Conservation (phyloP, 2,113 vertebrate species). For the Isurus oxyrinchus region DNA sequence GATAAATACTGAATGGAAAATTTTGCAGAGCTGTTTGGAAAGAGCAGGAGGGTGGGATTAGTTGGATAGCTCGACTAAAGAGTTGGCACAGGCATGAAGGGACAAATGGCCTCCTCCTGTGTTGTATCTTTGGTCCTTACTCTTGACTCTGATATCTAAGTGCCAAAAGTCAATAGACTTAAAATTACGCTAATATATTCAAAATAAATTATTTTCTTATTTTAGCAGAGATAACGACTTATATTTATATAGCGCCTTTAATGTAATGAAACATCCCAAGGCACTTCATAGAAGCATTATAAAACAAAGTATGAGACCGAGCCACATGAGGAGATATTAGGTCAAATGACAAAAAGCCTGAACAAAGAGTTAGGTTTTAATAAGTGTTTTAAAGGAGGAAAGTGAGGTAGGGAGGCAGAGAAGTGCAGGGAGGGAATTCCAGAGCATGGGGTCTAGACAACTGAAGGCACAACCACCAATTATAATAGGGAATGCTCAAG, state of each 20-base stretch:
- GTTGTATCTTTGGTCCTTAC: not conserved
- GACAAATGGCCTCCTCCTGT: not conserved
- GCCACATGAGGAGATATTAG: too few relatives aligned
- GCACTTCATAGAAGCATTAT: too few relatives aligned
- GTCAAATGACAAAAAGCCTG: too few relatives aligned
- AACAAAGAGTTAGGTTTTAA: too few relatives aligned
- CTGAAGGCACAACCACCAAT: too few relatives aligned
- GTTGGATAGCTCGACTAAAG: not conserved
- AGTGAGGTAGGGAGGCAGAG: too few relatives aligned
- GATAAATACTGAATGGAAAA: not conserved
- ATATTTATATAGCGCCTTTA: not conserved
- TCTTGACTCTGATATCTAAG: not conserved
- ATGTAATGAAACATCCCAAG: not conserved
- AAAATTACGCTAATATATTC: not conserved
- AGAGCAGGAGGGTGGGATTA: not conserved
- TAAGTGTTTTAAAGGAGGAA: too few relatives aligned
- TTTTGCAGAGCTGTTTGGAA: not conserved
- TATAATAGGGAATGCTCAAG: too few relatives aligned
- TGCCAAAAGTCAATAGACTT: not conserved
- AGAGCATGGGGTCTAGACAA: too few relatives aligned
- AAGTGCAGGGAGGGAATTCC: too few relatives aligned
- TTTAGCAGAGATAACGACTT: not conserved
- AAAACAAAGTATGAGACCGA: too few relatives aligned
- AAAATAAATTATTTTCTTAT: not conserved
- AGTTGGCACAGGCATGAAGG: not conserved